Conservation (phyloP, 2,888 invertebrate species). For the Pseudococcus jackbeardsleyi region DNA sequence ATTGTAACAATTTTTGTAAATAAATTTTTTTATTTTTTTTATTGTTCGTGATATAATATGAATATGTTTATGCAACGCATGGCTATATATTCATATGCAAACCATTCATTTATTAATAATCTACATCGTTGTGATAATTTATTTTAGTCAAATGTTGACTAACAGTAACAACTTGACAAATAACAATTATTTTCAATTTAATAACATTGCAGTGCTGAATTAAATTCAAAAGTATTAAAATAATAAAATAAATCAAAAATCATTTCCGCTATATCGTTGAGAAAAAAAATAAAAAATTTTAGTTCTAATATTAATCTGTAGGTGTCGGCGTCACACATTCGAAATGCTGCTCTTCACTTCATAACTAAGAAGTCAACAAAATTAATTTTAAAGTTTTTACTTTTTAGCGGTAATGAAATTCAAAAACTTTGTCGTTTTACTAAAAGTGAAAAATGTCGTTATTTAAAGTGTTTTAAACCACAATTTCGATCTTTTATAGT, state of each 20-base stretch:
- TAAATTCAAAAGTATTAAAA: too few relatives aligned
- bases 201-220: neutral
- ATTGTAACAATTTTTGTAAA: conserved; percentile 42
- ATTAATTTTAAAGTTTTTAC: neutral
- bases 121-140: neutral
- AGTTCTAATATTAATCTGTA: neutral
- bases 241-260: too few relatives aligned
- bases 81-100: neutral
- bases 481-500: neutral
- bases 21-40: conserved; percentile 47
- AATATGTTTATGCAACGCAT: neutral
- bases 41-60: conserved; percentile 1
- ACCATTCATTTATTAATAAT: neutral
- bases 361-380: neutral
- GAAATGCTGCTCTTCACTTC: neutral
- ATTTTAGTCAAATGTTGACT: neutral
- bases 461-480: neutral
- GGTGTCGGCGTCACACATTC: neutral
- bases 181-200: neutral
- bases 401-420: conserved; percentile 10
- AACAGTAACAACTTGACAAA: too few relatives aligned
- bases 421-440: neutral
- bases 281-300: neutral
- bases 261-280: too few relatives aligned
- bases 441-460: neutral